Evolutionary conservation across 2,797 vertebrate genomes (phyloP).

Genomic region (Rallus crepitans): DNA sequence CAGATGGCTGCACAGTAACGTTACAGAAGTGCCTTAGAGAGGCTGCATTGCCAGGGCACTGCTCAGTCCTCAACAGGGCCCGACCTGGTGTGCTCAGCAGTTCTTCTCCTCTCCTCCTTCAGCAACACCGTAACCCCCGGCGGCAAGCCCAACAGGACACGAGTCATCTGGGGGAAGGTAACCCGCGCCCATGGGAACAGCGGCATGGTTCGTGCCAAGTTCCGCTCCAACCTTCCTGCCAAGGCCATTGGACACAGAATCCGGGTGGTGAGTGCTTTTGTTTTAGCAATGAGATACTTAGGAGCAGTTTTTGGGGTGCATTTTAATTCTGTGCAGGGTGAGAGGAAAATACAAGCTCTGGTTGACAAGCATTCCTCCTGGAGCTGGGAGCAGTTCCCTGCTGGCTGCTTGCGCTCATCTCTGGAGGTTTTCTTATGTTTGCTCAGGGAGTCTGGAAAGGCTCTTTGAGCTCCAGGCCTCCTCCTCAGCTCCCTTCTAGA

Average conservation of each 20-base stretch:
- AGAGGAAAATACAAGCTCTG: background rate
- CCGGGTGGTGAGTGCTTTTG: constrained; percentile 87
- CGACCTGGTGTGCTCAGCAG: background rate
- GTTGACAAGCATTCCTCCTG: background rate
- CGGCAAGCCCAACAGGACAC: constrained; percentile 95
- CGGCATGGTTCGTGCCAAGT: constrained; percentile 97
- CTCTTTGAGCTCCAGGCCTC: background rate
- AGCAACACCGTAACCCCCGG: constrained; percentile 96
- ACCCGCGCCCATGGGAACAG: constrained; percentile 94
- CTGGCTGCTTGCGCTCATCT: background rate
- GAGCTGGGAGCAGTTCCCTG: background rate
- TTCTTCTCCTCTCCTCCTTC: background rate
- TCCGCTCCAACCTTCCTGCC: constrained; percentile 94
- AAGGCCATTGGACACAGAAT: constrained; percentile 97
- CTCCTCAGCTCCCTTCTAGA: background rate
- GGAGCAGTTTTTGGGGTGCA: accelerated
- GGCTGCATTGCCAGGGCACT: background rate
- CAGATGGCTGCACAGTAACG: background rate
- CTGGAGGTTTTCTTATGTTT: background rate
- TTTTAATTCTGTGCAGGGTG: background rate
- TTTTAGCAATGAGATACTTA: background rate
- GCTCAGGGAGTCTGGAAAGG: background rate
- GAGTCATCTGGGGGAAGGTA: constrained; percentile 98
- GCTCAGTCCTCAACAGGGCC: accelerated
- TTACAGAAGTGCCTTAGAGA: background rate